phyloP scores from a whole-genome alignment of 1,140 invertebrate genomes.

The Zaprionus gabonicus region DNA sequence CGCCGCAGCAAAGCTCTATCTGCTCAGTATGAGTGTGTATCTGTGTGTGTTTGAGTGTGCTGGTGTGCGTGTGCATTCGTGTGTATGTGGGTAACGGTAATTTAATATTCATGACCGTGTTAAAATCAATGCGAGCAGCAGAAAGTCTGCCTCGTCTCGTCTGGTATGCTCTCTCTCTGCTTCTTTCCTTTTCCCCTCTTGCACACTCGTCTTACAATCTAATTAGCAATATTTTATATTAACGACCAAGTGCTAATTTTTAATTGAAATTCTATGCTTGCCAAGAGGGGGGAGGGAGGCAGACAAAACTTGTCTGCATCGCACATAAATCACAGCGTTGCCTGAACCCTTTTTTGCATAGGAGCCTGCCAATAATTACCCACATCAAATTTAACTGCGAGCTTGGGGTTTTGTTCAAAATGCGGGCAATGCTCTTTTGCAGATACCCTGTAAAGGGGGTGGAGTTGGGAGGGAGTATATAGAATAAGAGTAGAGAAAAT shows the following conservation, averaged over 20 bases:
- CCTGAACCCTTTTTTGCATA: constrained; percentile 56
- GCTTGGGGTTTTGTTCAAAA: not conserved
- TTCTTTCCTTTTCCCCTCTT: not conserved
- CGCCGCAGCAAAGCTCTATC: not conserved
- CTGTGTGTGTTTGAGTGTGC: constrained; percentile 19
- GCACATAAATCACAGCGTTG: constrained; percentile 52
- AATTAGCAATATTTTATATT: constrained; percentile 82
- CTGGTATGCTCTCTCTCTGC: not conserved
- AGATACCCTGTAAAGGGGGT: not conserved
- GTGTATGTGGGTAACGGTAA: constrained; percentile 57
- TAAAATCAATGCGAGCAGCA: constrained; percentile 71
- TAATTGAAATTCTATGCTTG: constrained; percentile 78
- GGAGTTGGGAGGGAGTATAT: not conserved
- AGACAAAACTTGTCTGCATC: constrained; percentile 6
- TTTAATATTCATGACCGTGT: constrained; percentile 83
- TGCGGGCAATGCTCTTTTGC: not conserved
- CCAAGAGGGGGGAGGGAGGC: not conserved
- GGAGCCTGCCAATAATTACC: constrained; percentile 71
- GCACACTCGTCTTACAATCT: constrained; percentile 51
- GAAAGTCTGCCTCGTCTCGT: not conserved
- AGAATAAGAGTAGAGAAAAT: too few species aligned
- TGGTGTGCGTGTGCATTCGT: constrained; percentile 9
- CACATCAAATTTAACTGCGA: constrained; percentile 53
- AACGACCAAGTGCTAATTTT: constrained; percentile 77
- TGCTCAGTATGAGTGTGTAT: not conserved